These are phyloP conservation scores for Pterocles gutturalis DNA, from an alignment of 2,113 vertebrate species.

Conservation along the genomic window DNA sequence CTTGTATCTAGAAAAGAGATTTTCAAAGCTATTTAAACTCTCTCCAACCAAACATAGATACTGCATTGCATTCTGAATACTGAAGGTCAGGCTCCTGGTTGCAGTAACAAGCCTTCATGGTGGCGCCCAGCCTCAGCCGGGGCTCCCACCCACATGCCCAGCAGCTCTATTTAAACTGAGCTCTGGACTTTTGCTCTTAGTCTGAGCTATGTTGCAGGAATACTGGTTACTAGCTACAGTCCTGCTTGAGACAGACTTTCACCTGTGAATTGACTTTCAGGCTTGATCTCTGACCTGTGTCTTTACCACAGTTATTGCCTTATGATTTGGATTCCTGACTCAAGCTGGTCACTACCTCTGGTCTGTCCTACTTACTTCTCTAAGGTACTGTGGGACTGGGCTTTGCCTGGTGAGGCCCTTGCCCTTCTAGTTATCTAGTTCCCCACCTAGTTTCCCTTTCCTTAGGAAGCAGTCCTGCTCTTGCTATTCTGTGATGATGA, in stretches of 20 bases:
- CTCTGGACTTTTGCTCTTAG: background rate
- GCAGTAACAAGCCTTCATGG: background rate
- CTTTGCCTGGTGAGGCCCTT: background rate
- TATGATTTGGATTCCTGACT: background rate
- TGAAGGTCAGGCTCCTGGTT: background rate
- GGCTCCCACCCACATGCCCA: background rate
- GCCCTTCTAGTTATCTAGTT: background rate
- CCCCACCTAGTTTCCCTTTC: background rate
- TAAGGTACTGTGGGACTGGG: background rate
- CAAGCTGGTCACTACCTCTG: background rate
- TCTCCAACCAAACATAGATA: background rate
- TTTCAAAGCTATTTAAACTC: background rate
- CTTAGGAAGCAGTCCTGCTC: background rate
- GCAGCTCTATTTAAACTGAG: background rate
- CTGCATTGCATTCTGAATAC: background rate
- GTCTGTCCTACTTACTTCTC: background rate
- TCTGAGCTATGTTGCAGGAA: background rate
- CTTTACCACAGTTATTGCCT: accelerated
- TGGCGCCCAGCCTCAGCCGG: background rate
- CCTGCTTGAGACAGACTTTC: background rate
- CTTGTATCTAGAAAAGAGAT: background rate
- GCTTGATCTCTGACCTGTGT: background rate
- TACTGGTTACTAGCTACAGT: background rate
- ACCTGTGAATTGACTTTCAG: background rate
- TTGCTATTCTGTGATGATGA: background rate